Evolutionary conservation across 2,888 invertebrate species (phyloP).

Genomic region (Cancer borealis): DNA sequence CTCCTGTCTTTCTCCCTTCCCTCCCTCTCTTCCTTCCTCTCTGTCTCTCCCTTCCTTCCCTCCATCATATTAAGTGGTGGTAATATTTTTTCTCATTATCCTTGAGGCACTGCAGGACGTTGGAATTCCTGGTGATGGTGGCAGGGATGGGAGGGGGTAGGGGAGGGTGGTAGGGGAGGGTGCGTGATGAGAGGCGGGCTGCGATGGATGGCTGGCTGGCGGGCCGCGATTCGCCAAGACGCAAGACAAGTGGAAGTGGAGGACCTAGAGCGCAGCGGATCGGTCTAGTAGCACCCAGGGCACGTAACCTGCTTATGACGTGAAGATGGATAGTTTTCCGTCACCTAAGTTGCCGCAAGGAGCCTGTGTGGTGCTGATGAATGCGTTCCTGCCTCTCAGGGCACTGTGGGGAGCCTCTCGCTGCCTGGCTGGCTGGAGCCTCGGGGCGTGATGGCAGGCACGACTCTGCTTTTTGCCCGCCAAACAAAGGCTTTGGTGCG

Average conservation of each 20-base stretch:
- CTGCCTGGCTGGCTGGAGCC: background rate
- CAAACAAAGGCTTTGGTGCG: background rate
- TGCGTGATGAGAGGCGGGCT: background rate
- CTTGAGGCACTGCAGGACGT: background rate
- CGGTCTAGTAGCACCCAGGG: background rate
- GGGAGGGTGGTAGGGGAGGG: background rate
- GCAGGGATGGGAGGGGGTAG: background rate
- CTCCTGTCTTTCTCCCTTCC: background rate
- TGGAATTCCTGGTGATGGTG: background rate
- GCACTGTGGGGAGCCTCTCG: background rate
- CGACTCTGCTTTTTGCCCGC: background rate
- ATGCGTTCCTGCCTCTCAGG: background rate
- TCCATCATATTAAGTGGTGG: background rate
- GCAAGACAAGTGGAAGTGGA: background rate
- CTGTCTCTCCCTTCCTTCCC: background rate
- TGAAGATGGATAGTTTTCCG: background rate
- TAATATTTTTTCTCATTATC: slow-evolving; percentile 37
- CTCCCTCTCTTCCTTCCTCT: background rate
- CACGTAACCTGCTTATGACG: background rate
- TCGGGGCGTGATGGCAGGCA: slow-evolving; percentile 28
- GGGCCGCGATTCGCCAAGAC: background rate
- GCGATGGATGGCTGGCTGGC: slow-evolving; percentile 22
- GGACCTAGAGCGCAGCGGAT: background rate
- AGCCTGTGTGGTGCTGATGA: background rate
- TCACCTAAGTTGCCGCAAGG: background rate